These are phyloP conservation scores for Caenorhabditis sinica DNA, from an alignment of 2,888 invertebrate species.

Conservation along the genomic window DNA sequence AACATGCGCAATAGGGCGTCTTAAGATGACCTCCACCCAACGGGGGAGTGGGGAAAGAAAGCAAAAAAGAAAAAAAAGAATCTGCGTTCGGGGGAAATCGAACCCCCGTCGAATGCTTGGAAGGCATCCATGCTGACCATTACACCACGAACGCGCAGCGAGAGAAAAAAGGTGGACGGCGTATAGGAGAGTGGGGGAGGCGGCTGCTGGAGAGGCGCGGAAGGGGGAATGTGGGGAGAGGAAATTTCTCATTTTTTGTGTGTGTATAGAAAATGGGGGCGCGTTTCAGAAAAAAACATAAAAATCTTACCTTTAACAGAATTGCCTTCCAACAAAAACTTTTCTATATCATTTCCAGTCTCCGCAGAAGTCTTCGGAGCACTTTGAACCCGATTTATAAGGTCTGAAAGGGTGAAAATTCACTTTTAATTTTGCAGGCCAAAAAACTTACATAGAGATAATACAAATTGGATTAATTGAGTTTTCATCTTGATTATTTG, in stretches of 20 bases:
- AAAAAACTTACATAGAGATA: constrained; percentile 22
- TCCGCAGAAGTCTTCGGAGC: constrained; percentile 31
- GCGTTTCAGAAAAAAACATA: background rate
- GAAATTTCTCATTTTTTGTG: background rate
- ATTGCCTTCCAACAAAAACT: constrained; percentile 20
- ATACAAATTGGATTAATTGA: background rate
- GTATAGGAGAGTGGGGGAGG: background rate
- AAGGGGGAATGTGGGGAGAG: background rate
- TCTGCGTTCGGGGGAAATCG: constrained; percentile 64
- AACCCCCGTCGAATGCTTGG: constrained; percentile 70
- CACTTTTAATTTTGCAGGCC: background rate
- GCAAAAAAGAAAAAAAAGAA: constrained; percentile 17
- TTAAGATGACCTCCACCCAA: background rate
- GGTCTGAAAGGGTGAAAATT: background rate
- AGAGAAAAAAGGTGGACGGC: background rate
- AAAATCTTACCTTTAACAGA: constrained; percentile 29
- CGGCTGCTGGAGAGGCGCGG: background rate
- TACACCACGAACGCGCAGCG: constrained; percentile 68
- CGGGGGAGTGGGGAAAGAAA: no score
- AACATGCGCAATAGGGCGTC: background rate
- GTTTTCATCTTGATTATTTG: background rate
- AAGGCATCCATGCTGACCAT: constrained; percentile 77
- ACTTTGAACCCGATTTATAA: background rate
- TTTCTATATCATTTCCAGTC: constrained; percentile 50
- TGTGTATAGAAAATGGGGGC: background rate